Evolutionary conservation across 2,113 vertebrate genomes (phyloP).

Genomic region (Prunella fulvescens): DNA sequence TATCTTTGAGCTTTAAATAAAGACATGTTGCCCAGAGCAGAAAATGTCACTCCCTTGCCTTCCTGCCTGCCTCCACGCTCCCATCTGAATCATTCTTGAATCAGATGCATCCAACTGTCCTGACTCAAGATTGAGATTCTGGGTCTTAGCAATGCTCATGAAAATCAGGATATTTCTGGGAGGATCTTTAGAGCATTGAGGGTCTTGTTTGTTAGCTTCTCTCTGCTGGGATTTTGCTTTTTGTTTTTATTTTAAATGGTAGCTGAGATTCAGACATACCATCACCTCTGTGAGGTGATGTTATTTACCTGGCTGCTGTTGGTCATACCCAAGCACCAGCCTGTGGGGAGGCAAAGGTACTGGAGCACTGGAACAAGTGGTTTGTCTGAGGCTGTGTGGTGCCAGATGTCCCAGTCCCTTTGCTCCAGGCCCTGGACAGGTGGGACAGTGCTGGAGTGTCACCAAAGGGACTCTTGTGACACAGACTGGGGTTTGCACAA

Average conservation of each 20-base stretch:
- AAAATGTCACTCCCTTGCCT: slow-evolving; percentile 14
- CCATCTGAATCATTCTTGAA: slow-evolving; percentile 9
- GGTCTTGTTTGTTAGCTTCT: not conserved
- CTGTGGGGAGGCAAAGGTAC: not conserved
- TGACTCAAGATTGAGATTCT: not conserved
- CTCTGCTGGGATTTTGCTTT: not conserved
- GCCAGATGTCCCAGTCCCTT: not conserved
- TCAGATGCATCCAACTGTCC: slow-evolving; percentile 19
- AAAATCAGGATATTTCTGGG: not conserved
- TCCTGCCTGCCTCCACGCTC: not conserved
- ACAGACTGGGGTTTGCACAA: not conserved
- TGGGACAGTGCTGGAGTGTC: not conserved
- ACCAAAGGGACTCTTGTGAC: fast-evolving
- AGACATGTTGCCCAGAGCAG: not conserved
- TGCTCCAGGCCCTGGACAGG: not conserved
- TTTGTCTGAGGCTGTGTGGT: not conserved
- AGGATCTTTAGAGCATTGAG: not conserved
- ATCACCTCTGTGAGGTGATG: not conserved
- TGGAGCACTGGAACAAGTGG: not conserved
- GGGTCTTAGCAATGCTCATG: not conserved
- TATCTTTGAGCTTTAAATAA: not conserved
- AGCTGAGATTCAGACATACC: not conserved
- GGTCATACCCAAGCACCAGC: not conserved
- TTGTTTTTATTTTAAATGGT: not conserved
- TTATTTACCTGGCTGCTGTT: not conserved